Percentiles rank a stretch among this genome's conserved stretches.
Conservation (phyloP, 2,113 vertebrate genomes). For the Myrmophylax atrothorax region DNA sequence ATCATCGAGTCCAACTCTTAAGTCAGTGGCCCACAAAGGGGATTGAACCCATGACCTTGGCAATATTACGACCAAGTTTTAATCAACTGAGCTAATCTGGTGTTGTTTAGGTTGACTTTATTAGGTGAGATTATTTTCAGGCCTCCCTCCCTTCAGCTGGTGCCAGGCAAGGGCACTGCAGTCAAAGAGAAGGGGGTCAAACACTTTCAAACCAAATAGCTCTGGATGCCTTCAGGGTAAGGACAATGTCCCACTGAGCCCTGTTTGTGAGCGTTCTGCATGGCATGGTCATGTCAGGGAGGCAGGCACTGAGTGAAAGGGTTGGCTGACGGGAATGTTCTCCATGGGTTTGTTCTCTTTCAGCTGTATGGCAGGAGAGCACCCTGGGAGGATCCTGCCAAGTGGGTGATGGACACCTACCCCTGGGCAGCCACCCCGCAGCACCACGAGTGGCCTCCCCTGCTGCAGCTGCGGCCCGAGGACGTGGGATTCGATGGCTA, state of each 20-base stretch:
- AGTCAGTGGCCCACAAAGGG: no score
- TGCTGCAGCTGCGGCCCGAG: slow-evolving; percentile 93
- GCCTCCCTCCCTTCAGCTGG: neutral
- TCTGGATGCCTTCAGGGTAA: neutral
- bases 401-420: slow-evolving; percentile 95
- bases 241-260: neutral
- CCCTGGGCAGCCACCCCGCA: slow-evolving; percentile 88
- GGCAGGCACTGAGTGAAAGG: neutral
- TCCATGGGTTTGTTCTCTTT: neutral
- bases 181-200: neutral
- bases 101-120: neutral
- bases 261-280: neutral
- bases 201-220: neutral
- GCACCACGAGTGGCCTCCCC: slow-evolving; percentile 91
- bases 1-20: no score
- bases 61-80: no score
- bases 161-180: neutral
- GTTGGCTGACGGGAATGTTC: neutral
- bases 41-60: no score
- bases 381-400: slow-evolving; percentile 94
- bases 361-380: slow-evolving; percentile 93
- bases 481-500: slow-evolving; percentile 96
- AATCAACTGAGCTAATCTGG: neutral
- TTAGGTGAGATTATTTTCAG: neutral
- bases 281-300: fast-evolving